Percentiles rank a stretch among this genome's conserved stretches.
Conservation (phyloP, 2,888 invertebrate species). For the Nomada lathburiana region DNA sequence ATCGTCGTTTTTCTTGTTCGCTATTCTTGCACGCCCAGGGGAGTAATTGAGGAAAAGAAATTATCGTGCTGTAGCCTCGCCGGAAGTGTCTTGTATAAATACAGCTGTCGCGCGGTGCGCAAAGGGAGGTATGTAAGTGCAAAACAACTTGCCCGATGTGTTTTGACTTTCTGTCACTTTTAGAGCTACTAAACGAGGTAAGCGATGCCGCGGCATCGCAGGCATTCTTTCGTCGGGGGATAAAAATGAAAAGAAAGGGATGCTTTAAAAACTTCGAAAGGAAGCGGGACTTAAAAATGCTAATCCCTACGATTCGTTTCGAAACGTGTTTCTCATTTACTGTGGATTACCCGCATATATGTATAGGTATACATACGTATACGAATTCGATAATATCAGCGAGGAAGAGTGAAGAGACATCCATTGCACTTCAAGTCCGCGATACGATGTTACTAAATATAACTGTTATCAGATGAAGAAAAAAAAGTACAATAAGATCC, state of each 20-base stretch:
- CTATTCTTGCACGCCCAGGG: conserved; percentile 9
- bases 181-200: conserved; percentile 50
- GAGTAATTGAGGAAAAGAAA: conserved; percentile 63
- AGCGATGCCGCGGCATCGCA: conserved; percentile 33
- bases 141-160: conserved; percentile 57
- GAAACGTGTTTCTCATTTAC: background rate
- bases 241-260: background rate
- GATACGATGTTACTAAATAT: no score
- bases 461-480: no score
- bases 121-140: conserved; percentile 45
- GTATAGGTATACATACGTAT: no score
- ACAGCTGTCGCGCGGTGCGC: conserved; percentile 65
- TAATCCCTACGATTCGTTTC: conserved; percentile 1
- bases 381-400: no score
- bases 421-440: no score
- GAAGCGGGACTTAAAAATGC: background rate
- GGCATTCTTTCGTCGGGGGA: conserved; percentile 34
- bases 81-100: conserved; percentile 71
- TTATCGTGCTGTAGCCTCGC: conserved; percentile 59
- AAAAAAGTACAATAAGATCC: no score
- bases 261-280: background rate
- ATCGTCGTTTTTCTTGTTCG: conserved; percentile 28
- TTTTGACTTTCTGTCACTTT: conserved; percentile 64
- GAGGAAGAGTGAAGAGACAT: no score
- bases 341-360: no score